Evolutionary conservation across 2,113 vertebrate species (phyloP), one percentile per base, ranked within the genome.

Genomic region (Serinus canaria): DNA sequence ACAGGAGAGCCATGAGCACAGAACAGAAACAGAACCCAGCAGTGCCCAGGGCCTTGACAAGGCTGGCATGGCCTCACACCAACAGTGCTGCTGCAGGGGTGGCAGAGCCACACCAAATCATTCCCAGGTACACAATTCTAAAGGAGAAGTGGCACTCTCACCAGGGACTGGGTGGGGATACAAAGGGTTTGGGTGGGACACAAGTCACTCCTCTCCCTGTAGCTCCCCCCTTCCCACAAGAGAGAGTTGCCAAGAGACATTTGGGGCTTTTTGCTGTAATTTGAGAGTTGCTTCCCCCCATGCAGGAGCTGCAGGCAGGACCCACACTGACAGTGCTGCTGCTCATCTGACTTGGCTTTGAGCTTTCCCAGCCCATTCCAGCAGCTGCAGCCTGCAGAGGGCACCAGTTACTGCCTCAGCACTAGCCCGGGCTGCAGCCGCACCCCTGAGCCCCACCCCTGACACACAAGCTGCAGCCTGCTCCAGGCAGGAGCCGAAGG

Each of bases 351-450:
- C 58, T 56, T 14, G 3, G 24, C 53, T 18, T 31, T 0, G 46
- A 66, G 27, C 30, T 68, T 15, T 28, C 46, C 35, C 83, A 68
- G 68, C 28, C 27, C 58, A 6, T 22, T 37, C 18, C 2, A 4
- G 80, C 43, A 67, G 44, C 79, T 47, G 90, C 49, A 56, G 86
- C 95, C 96, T 95, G 95, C 62, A 97, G 95, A 95, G 94, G 94
- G 94, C 94, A 94, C 80, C 86, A 90, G 92, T 30, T 66, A 52
- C 88, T 93, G 69, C 88, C 46, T 64, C 53, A 83, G 90, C 46
- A 79, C 6, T 52, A 43, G 50, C 19, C 27, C 5, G 5, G 27
- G 21, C 47, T 19, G 63, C 41, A 62, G 82, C 68, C 30, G 7
- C 43, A 81, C 49, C 30, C 35, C 66, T 23, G 7, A 6, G 12